Evolutionary conservation across 2,888 invertebrate genomes (phyloP).

Genomic region (Julus scanicus): DNA sequence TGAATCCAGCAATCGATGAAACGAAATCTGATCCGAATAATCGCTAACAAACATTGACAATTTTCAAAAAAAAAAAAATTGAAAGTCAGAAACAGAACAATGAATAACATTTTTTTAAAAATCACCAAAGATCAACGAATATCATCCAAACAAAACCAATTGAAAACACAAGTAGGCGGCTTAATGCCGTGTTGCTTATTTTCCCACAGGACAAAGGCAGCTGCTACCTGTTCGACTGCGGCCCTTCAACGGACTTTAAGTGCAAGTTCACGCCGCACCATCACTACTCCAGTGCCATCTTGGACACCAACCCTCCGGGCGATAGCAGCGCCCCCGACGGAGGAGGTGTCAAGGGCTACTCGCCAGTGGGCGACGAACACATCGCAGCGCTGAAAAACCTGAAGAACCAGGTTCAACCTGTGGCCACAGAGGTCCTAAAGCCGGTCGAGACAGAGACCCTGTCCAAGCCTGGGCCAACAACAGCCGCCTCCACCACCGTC

Average conservation of each 20-base stretch:
- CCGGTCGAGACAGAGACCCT: slow-evolving; percentile 4
- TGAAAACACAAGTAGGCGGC: too few relatives aligned
- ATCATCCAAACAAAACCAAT: too few relatives aligned
- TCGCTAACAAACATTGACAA: too few relatives aligned
- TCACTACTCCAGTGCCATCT: slow-evolving; percentile 87
- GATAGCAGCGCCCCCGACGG: slow-evolving; percentile 65
- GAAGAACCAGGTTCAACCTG: slow-evolving; percentile 74
- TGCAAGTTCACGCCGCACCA: slow-evolving; percentile 91
- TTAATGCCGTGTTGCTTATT: too few relatives aligned
- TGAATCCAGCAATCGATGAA: too few relatives aligned
- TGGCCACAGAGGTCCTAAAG: slow-evolving; percentile 39
- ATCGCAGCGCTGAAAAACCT: slow-evolving; percentile 70
- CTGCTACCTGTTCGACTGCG: slow-evolving; percentile 92
- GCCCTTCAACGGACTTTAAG: slow-evolving; percentile 88
- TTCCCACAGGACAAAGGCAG: slow-evolving; percentile 71
- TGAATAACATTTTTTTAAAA: too few relatives aligned
- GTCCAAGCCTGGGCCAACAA: neutral
- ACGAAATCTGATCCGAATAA: too few relatives aligned
- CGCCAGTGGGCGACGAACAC: slow-evolving; percentile 50
- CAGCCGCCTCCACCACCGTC: slow-evolving; percentile 46
- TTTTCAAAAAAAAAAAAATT: too few relatives aligned
- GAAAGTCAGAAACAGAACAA: too few relatives aligned
- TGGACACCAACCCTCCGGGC: slow-evolving; percentile 66
- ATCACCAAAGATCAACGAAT: too few relatives aligned
- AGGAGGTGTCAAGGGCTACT: slow-evolving; percentile 76